Conservation (phyloP, 2,888 invertebrate genomes). For the Serrognathus titanus region DNA sequence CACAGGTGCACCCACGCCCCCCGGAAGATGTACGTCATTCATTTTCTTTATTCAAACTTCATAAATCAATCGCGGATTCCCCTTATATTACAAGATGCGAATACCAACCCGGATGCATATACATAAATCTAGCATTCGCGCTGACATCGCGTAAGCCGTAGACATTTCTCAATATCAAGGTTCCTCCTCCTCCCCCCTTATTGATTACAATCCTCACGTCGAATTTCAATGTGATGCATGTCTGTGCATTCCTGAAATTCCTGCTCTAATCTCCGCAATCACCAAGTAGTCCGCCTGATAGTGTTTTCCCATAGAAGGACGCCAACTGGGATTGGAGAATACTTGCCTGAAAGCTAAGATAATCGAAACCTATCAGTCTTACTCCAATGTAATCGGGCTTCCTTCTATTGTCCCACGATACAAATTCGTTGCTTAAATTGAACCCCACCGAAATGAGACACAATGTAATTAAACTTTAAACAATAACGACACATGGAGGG, state of each 20-base stretch:
- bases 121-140: constrained; percentile 1
- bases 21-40: constrained; percentile 2
- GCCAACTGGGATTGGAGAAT: constrained; percentile 19
- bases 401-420: too few relatives aligned
- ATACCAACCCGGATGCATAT: neutral
- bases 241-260: constrained; percentile 16
- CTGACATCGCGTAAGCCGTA: neutral
- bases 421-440: too few relatives aligned
- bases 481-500: too few relatives aligned
- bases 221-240: constrained; percentile 19
- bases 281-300: constrained; percentile 18
- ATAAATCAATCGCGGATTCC: constrained; percentile 11
- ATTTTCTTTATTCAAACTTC: constrained; percentile 11
- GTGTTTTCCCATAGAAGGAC: constrained; percentile 20
- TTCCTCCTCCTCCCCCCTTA: neutral
- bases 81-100: neutral
- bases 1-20: constrained; percentile 11
- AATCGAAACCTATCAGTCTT: constrained; percentile 25
- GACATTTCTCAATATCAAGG: constrained; percentile 2
- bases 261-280: constrained; percentile 23
- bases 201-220: neutral
- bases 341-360: constrained; percentile 15
- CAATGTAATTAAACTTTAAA: too few relatives aligned
- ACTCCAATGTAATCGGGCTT: constrained; percentile 18
- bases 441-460: too few relatives aligned